Base-by-base conservation (phyloP, 2,113 vertebrate genomes). In the Dicaeum eximium region DNA sequence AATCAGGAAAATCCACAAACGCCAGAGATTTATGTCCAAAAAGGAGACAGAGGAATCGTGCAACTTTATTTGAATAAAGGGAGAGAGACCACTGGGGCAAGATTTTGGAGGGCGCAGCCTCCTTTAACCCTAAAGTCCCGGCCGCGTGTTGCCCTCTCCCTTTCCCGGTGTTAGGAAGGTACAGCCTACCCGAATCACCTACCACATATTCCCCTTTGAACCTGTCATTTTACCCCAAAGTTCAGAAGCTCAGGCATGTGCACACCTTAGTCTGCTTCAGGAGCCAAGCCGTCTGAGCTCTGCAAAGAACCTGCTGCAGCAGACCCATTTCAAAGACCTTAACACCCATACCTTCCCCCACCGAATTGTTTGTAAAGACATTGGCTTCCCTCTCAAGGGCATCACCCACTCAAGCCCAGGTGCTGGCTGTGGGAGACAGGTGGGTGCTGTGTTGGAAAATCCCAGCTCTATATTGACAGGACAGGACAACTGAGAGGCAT, bases 91-190 rank as follows among this genome's bases (percentile, higher is more conserved):
- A 38, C 62, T 27, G 27, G 17, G 27, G n/a, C 1, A 6, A 57
- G 27, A 17, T 38, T 57, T 67, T 2, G 2, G 28, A 80, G 13
- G 5, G 30, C 0, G 2, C n/a, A 38, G 18, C 11, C 18, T 57
- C 28, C 13, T 47, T 67, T 38, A 33, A 11, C 33, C 28, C 42
- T 28, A 6, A 40, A 69, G 3, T 58, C 17, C 22, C 3, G 0
- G 51, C 22, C 0, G 0, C 28, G n/a, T 7, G 18, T 3, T 18
- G 33, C 13, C 33, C 50, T 31, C 20, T 37, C 54, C 33, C 37
- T 45, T 54, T 54, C 16, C 33, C 25, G 31, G 7, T 31, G 4
- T 7, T 15, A 27, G 42, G 23, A 48, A 30, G n/a, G 14, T 33
- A 33, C 28, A 5, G 42, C 51, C 42, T 14, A 7, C 18, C 28